A percentile compares a stretch with the other conserved stretches of the same genome.
phyloP scores from a whole-genome alignment of 2,113 vertebrate genomes.

The Coryphaenoides rupestris region DNA sequence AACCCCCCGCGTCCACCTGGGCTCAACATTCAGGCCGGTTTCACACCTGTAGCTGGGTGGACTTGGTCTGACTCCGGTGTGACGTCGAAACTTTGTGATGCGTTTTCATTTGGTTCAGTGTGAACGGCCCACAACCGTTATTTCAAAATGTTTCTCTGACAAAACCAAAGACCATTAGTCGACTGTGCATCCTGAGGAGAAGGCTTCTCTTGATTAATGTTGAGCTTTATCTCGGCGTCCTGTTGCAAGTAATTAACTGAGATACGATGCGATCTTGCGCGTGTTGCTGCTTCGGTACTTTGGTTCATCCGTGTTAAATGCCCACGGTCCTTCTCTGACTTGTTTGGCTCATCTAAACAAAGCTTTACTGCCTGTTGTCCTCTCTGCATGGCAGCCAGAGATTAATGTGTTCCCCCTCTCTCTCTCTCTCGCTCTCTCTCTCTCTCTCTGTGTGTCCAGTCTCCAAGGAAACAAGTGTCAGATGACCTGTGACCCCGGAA shows the following conservation, averaged over 20 bases:
- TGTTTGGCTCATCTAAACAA: background rate
- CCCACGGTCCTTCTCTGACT: too few relatives aligned
- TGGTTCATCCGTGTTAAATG: background rate
- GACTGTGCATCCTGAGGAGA: background rate
- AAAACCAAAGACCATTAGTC: constrained; percentile 6
- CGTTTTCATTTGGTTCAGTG: too few relatives aligned
- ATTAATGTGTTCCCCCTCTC: background rate
- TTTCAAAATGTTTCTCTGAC: too few relatives aligned
- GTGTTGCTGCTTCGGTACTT: background rate
- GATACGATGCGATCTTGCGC: background rate
- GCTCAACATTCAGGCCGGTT: too few relatives aligned
- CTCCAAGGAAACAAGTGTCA: constrained; percentile 87
- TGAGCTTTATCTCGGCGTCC: too few relatives aligned
- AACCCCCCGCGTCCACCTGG: constrained; percentile 24
- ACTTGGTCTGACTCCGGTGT: too few relatives aligned
- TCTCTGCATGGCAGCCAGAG: background rate
- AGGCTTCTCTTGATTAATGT: background rate
- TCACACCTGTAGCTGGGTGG: too few relatives aligned
- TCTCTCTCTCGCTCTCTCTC: too few relatives aligned
- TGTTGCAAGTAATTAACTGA: too few relatives aligned
- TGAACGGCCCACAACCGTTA: too few relatives aligned
- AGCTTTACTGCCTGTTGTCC: background rate
- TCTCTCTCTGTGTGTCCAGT: too few relatives aligned
- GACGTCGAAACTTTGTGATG: too few relatives aligned
- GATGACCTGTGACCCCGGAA: constrained; percentile 84